Evolutionary conservation across 2,113 vertebrate genomes (phyloP).

Genomic region (Brevimyrus niger): DNA sequence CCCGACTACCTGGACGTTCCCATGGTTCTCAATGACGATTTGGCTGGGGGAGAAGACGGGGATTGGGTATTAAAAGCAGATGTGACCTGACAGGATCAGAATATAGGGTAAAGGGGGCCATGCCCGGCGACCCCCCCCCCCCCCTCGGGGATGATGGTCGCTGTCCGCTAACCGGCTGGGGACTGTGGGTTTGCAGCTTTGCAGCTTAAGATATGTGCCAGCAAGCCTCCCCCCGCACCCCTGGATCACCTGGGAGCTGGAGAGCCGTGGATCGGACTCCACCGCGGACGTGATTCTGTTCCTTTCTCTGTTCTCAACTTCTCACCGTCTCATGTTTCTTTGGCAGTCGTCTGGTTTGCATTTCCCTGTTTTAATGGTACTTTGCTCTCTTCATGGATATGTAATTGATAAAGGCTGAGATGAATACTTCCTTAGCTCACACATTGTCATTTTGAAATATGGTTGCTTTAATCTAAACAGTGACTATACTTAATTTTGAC

Average conservation of each 20-base stretch:
- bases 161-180: conserved; percentile 9
- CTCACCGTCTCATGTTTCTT: neutral
- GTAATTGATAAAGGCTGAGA: neutral
- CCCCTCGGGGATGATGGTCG: neutral
- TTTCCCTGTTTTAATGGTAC: neutral
- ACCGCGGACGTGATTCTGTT: neutral
- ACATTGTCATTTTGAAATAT: neutral
- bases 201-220: conserved; percentile 21
- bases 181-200: neutral
- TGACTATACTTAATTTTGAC: neutral
- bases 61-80: conserved; percentile 9
- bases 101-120: neutral
- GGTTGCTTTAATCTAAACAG: neutral
- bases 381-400: neutral
- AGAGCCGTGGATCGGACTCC: conserved; percentile 8
- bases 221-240: conserved; percentile 6
- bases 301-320: neutral
- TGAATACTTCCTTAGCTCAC: neutral
- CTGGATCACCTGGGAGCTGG: neutral
- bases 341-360: neutral
- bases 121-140: neutral
- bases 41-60: neutral
- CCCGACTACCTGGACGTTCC: neutral
- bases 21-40: neutral
- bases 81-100: conserved; percentile 2